Conservation (phyloP, 2,113 vertebrate species). For the Monopterus albus region DNA sequence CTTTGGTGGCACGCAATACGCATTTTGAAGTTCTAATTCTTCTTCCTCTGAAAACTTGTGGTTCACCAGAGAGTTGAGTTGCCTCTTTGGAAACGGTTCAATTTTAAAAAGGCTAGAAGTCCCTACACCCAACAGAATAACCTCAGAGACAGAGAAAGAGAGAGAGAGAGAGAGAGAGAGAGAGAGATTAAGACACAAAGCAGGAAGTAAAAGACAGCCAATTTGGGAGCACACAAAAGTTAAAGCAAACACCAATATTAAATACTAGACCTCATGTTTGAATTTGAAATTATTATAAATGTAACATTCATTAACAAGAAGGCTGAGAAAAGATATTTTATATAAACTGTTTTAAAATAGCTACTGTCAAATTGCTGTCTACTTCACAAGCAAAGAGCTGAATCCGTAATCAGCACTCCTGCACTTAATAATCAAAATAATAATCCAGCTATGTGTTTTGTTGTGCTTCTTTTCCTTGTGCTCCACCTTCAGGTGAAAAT, state of each 20-base stretch:
- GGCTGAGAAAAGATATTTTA: neutral
- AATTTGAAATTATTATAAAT: constrained; percentile 13
- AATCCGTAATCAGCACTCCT: neutral
- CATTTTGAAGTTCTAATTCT: constrained; percentile 40
- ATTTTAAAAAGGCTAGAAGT: constrained; percentile 63
- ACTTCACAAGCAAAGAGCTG: neutral
- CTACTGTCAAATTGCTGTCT: neutral
- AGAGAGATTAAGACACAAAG: constrained; percentile 18
- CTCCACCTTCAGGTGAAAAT: neutral
- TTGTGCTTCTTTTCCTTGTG: neutral
- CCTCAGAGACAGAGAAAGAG: constrained; percentile 17
- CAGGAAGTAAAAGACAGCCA: no score
- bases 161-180: neutral
- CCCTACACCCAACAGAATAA: constrained; percentile 46
- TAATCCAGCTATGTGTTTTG: neutral
- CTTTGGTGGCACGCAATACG: constrained; percentile 20
- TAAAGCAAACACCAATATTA: constrained; percentile 28
- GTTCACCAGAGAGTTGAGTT: constrained; percentile 48
- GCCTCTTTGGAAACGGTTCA: constrained; percentile 45
- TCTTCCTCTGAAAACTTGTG: constrained; percentile 24
- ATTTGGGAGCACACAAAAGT: no score
- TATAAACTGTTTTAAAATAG: neutral
- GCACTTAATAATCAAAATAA: neutral
- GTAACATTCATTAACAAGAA: constrained; percentile 9
- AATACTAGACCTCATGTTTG: constrained; percentile 26